Conservation (phyloP, 2,113 vertebrate species). For the Azemiops feae region DNA sequence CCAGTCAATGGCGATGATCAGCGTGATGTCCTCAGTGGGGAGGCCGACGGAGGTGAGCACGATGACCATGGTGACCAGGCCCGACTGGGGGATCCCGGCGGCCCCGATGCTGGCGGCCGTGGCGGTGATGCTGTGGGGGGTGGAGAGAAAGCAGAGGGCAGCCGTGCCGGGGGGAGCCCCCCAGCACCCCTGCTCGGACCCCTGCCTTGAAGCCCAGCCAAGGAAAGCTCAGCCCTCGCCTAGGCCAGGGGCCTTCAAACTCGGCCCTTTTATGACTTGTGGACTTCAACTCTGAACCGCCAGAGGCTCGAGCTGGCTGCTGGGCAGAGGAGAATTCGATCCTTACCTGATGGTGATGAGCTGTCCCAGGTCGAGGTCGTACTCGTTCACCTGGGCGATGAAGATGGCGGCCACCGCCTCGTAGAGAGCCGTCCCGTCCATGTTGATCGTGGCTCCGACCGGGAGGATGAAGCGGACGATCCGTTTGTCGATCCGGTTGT, state of each 20-base stretch:
- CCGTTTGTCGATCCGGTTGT: constrained; percentile 81
- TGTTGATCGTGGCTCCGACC: constrained; percentile 87
- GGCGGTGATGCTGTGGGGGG: constrained; percentile 85
- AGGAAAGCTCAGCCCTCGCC: too few species aligned
- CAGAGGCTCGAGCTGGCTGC: neutral
- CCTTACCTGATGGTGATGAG: constrained; percentile 85
- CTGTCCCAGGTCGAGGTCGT: constrained; percentile 85
- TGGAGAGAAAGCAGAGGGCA: neutral
- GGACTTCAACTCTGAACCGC: neutral
- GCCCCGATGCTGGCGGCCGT: constrained; percentile 93
- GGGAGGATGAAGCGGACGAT: constrained; percentile 87
- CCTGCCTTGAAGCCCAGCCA: too few species aligned
- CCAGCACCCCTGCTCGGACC: neutral
- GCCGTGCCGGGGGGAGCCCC: neutral
- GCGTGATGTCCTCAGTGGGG: constrained; percentile 83
- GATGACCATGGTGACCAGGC: constrained; percentile 88
- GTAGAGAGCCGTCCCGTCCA: constrained; percentile 86
- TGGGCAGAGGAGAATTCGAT: neutral
- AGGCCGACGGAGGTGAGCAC: constrained; percentile 87
- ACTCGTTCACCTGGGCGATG: constrained; percentile 87
- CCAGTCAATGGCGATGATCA: constrained; percentile 87
- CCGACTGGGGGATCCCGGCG: constrained; percentile 83
- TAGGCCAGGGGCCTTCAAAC: too few species aligned
- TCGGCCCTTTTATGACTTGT: too few species aligned
- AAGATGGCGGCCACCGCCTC: constrained; percentile 88